Base-by-base conservation (phyloP, 2,797 vertebrate species). In the Liparis tanakae region DNA sequence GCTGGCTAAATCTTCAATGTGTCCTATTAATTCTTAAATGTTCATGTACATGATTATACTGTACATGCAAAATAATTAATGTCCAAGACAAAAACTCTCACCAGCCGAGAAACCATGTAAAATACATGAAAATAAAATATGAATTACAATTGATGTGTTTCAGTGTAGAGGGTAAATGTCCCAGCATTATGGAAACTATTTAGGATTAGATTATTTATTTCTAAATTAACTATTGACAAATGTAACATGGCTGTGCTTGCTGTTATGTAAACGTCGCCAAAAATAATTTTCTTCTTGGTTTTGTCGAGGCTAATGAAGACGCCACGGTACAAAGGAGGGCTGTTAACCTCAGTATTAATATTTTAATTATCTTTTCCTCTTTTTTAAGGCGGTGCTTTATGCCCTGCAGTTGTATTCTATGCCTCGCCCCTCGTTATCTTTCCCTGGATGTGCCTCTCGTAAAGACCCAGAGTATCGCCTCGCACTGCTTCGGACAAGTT, bases 241-340 rank as follows among this genome's bases (percentile, higher is more conserved):
- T 41, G 3, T 53, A 41, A 41, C 3, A 2, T 66, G 9, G 34
- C 36, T 53, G 50, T 14, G 48, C 20, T 43, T 43, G 65, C 17
- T 67, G 37, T 3, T 6, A 6, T 41, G 37, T 55, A 14, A 55
- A 55, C 17, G 10, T 56, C 17, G 25, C 18, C 18, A 22, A 53
- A 39, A 53, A 39, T 51, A n/a, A 6, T 30, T 51, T 59, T 62
- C 18, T 62, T 70, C 14, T 62, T 62, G 36, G 25, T 44, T 69
- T 61, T 44, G 18, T 10, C 54, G 34, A 71, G 3, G 25, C 14
- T 10, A 51, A 58, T 54, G 20, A 33, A 43, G 15, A 69, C 55
- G 33, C 4, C 14, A 44, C 5, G 43, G 43, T 14, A 44, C 43
- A 44, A 43, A 43, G 13, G 41, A 44, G 43, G 43, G 5, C 43